A percentile compares a stretch with the other conserved stretches of the same genome.
These are phyloP conservation scores for Drosophila nikananu DNA, from an alignment of 1,140 invertebrate genomes.

Conservation along the genomic window DNA sequence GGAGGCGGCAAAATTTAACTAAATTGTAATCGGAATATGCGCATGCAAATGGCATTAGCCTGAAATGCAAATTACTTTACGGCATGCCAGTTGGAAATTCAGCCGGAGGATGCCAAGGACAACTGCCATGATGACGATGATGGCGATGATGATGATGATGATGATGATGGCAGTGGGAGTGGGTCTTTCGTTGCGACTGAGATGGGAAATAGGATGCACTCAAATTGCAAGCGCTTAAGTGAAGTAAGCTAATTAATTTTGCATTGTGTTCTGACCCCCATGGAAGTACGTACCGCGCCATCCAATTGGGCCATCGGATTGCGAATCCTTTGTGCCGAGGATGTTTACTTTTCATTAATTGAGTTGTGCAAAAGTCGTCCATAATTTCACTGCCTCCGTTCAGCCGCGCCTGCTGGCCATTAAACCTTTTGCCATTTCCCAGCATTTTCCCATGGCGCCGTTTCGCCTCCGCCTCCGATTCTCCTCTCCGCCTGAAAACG, in stretches of 20 bases:
- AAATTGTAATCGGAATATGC: constrained; percentile 83
- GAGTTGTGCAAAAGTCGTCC: constrained; percentile 73
- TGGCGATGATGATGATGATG: constrained; percentile 8
- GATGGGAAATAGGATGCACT: constrained; percentile 61
- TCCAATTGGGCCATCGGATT: constrained; percentile 29
- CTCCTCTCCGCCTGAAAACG: constrained; percentile 45
- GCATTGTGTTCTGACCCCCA: constrained; percentile 65
- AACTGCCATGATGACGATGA: constrained; percentile 21
- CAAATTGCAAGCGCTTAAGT: constrained; percentile 80
- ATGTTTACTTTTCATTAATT: constrained; percentile 82
- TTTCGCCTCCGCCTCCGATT: too few species aligned
- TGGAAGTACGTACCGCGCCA: constrained; percentile 11
- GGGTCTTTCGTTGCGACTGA: background rate
- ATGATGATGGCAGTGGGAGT: background rate
- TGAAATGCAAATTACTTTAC: constrained; percentile 81
- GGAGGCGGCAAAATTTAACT: constrained; percentile 71
- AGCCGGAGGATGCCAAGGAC: constrained; percentile 41
- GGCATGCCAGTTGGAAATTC: constrained; percentile 52
- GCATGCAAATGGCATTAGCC: constrained; percentile 83
- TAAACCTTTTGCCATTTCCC: constrained; percentile 39
- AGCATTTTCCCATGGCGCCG: constrained; percentile 21
- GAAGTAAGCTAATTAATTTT: constrained; percentile 84
- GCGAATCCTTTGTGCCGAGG: constrained; percentile 47
- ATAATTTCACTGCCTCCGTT: constrained; percentile 56
- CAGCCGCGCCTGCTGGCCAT: constrained; percentile 57